A percentile compares a stretch with the other conserved stretches of the same genome.
Evolutionary conservation across 2,888 invertebrate genomes (phyloP).

Genomic region (Cremastobaeus sp.): DNA sequence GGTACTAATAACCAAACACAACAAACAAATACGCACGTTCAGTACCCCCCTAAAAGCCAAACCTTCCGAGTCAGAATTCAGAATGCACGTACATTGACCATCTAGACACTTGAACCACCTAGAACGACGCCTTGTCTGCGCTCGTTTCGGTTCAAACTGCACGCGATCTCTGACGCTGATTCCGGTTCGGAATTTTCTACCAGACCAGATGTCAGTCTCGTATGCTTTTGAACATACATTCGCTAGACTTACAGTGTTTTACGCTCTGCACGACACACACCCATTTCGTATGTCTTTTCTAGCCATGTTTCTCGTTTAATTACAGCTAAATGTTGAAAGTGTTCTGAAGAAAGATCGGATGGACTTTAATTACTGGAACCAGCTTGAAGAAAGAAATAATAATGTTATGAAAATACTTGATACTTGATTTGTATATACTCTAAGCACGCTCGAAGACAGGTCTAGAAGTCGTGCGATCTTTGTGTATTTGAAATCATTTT

Average conservation of each 20-base stretch:
- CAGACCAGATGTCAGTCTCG: slow-evolving; percentile 4
- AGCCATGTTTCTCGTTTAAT: slow-evolving; percentile 63
- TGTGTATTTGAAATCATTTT: slow-evolving; percentile 15
- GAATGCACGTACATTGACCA: slow-evolving; percentile 29
- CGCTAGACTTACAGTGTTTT: slow-evolving; percentile 16
- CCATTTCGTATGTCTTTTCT: slow-evolving; percentile 3
- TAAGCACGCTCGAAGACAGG: slow-evolving; percentile 26
- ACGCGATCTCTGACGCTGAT: slow-evolving; percentile 22
- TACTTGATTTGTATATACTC: slow-evolving; percentile 52
- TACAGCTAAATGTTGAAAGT: slow-evolving; percentile 71
- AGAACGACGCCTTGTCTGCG: no score
- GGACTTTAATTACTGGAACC: slow-evolving; percentile 35
- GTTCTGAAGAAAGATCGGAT: slow-evolving; percentile 58
- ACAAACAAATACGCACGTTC: slow-evolving; percentile 18
- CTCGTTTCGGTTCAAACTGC: no score
- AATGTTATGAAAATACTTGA: slow-evolving; percentile 1
- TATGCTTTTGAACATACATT: slow-evolving; percentile 33
- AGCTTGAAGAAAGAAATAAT: slow-evolving; percentile 34
- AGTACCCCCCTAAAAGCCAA: neutral
- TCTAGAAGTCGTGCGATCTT: slow-evolving; percentile 16
- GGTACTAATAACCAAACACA: slow-evolving; percentile 67
- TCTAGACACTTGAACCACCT: no score
- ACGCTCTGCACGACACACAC: slow-evolving; percentile 12
- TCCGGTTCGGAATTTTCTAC: slow-evolving; percentile 11
- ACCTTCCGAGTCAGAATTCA: slow-evolving; percentile 6